Evolutionary conservation across 2,888 invertebrate species (phyloP), one percentile per base, ranked within the genome.

Genomic region (Kryphioiulus occultus): DNA sequence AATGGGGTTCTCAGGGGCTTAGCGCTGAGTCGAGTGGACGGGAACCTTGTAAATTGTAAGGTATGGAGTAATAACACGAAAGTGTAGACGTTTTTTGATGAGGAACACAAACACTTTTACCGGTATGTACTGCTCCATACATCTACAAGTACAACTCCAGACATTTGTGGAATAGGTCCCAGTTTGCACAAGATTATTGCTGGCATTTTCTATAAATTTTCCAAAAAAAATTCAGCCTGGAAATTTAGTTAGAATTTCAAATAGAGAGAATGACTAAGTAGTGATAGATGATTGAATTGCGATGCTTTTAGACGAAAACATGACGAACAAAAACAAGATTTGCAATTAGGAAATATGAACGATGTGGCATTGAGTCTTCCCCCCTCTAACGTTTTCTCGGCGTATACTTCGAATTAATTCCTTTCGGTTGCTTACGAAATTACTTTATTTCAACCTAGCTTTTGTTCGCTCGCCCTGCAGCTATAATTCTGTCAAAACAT

Each of bases 401-500:
- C 68, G 10, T 26, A 68, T 26, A 2, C 26, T 26, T 26, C 1
- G 9, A n/a, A 68, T 12, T 68, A 68, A 68, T 68, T 68, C 68
- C 68, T 26, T 68, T 26, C 68, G 68, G 68, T n/a, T 68, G 22
- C 68, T 26, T 68, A 26, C 26, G 26, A 68, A 68, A 68, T 68
- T 68, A 68, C 68, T 68, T 68, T 68, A 68, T 68, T 53, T 53
- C 53, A 53, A 53, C 53, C 53, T 53, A 19, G 53, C 53, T 53
- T 53, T 53, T 53, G 53, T 53, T 68, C 68, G 26, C 12, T 68
- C 68, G 68, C 68, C 68, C 26, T 10, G 9, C 68, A 68, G 68
- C 68, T 68, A 68, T 26, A 68, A 68, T 68, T 68, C n/a, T 26
- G 68, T 68, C 68, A 68, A 68, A 68, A 68, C n/a, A 68, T 68